Percentiles rank a stretch among this genome's conserved stretches.
phyloP scores from a whole-genome alignment of 2,113 vertebrate genomes.

The Empidonax traillii region DNA sequence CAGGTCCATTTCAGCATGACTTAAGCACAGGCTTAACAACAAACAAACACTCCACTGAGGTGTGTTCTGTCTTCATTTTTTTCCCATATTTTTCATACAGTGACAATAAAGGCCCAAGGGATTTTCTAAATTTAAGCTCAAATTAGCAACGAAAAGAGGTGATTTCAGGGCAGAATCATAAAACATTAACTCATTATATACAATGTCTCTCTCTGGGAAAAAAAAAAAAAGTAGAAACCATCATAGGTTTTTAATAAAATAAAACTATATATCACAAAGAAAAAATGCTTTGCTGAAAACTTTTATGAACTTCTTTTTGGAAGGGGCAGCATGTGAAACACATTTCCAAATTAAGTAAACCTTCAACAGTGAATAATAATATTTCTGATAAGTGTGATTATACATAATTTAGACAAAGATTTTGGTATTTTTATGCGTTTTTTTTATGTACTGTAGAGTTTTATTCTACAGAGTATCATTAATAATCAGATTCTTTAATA shows the following conservation, averaged over 20 bases:
- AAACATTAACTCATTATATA: background rate
- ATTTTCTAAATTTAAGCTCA: background rate
- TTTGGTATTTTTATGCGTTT: background rate
- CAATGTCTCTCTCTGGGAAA: background rate
- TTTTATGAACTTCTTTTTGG: background rate
- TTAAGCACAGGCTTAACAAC: background rate
- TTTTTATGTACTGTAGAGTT: background rate
- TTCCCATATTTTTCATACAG: background rate
- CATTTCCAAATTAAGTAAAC: background rate
- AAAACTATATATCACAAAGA: background rate
- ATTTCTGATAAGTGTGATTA: background rate
- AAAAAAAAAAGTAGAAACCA: background rate
- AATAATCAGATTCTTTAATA: background rate
- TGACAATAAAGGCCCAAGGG: background rate
- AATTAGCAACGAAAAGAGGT: background rate
- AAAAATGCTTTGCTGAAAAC: background rate
- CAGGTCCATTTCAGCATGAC: background rate
- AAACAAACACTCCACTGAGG: background rate
- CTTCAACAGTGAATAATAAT: background rate
- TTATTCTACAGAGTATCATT: background rate
- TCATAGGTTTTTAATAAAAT: background rate
- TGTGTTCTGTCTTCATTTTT: background rate
- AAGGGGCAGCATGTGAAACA: background rate
- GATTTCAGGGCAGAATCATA: background rate
- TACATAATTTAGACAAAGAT: background rate